Evolutionary conservation across 2,797 vertebrate species (phyloP).

Genomic region (Mycteria americana): DNA sequence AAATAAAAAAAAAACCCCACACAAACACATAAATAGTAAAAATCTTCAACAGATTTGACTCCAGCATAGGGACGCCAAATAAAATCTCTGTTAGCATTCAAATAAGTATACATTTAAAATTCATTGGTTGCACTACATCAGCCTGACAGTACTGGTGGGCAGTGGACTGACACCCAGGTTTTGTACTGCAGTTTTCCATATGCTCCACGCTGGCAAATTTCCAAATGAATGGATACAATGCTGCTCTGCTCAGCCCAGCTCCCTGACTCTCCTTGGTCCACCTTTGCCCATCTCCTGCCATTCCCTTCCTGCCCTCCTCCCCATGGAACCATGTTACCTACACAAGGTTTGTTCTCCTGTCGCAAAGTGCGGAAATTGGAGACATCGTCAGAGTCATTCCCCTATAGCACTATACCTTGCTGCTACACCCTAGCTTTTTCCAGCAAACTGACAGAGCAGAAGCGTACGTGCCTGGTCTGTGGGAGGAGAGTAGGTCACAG

Average conservation of each 20-base stretch:
- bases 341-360: background rate
- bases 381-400: rapidly evolving
- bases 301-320: background rate
- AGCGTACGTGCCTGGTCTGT: rapidly evolving
- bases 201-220: rapidly evolving
- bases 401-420: background rate
- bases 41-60: background rate
- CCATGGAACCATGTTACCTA: background rate
- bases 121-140: background rate
- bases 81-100: background rate
- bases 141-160: background rate
- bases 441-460: background rate
- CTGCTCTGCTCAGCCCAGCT: background rate
- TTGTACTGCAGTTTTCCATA: background rate
- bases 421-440: background rate
- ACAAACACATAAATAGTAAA: background rate
- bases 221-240: background rate
- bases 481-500: background rate
- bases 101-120: background rate
- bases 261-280: background rate
- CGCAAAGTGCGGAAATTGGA: background rate
- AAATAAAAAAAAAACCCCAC: background rate
- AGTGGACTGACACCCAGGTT: background rate
- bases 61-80: background rate
- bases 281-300: background rate